These are phyloP conservation scores for Sinodicranocentrus sp. DNA, from an alignment of 2,888 invertebrate species.

Conservation along the genomic window DNA sequence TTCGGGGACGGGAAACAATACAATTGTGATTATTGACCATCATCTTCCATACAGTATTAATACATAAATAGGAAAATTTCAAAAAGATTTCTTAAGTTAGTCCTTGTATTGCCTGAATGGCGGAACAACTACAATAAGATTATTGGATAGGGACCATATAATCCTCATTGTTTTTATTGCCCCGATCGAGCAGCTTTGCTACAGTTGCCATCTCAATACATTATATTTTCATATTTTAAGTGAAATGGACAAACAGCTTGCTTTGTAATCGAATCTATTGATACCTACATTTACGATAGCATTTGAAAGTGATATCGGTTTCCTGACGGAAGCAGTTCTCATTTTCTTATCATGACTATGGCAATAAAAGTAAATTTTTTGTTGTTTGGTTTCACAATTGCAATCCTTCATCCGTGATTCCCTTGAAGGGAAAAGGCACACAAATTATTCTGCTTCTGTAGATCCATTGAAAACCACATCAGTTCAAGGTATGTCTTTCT, in stretches of 20 bases:
- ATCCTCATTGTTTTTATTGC: not conserved
- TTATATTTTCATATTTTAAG: no score
- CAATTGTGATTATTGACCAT: not conserved
- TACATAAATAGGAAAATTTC: not conserved
- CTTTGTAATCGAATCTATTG: no score
- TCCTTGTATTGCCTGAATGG: no score
- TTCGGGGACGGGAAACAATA: not conserved
- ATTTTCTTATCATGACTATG: not conserved
- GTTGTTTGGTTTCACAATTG: conserved; percentile 37
- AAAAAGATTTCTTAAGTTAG: no score
- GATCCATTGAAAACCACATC: conserved; percentile 58
- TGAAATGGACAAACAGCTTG: no score
- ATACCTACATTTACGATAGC: no score
- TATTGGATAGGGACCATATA: not conserved
- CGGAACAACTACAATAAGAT: no score
- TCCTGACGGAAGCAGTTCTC: conserved; percentile 46
- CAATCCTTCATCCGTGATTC: conserved; percentile 55
- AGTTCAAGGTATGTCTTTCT: conserved; percentile 40
- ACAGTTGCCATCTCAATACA: no score
- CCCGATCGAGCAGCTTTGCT: no score
- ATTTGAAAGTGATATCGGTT: conserved; percentile 8
- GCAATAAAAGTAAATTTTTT: conserved; percentile 10
- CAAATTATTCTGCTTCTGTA: conserved; percentile 21
- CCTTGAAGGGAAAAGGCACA: conserved; percentile 46
- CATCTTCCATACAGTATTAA: no score